phyloP scores from a whole-genome alignment of 2,797 vertebrate species.

The Petrocephalus sullivani region DNA sequence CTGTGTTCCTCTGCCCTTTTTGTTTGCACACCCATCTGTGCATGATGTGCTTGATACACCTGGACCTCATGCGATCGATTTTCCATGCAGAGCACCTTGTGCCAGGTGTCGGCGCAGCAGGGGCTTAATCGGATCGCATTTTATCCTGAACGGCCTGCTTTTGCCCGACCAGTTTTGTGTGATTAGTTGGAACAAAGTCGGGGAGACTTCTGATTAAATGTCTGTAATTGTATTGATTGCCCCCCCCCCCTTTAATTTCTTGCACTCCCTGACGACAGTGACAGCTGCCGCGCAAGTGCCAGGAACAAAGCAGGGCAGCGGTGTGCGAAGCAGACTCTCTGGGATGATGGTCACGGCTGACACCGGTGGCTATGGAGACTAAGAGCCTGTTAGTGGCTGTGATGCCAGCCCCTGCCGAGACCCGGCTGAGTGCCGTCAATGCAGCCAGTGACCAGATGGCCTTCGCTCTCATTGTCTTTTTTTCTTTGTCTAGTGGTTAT shows the following conservation, averaged over 20 bases:
- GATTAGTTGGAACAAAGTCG: background rate
- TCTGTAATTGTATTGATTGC: background rate
- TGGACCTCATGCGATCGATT: slow-evolving; percentile 6
- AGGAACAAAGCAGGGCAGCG: background rate
- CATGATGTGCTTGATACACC: background rate
- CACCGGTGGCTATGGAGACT: slow-evolving; percentile 22
- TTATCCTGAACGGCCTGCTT: background rate
- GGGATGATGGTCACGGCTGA: background rate
- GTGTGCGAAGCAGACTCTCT: background rate
- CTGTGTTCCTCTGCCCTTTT: background rate
- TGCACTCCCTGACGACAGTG: background rate
- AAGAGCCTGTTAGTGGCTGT: background rate
- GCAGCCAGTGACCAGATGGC: background rate
- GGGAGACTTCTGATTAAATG: slow-evolving; percentile 9
- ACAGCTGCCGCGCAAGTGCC: background rate
- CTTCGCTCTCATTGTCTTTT: background rate
- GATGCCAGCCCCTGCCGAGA: background rate
- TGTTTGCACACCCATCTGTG: background rate
- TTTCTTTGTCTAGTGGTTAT: background rate
- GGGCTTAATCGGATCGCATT: background rate
- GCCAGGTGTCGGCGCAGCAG: background rate
- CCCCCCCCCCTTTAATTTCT: background rate
- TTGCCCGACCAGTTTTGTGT: background rate
- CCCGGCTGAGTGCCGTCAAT: background rate
- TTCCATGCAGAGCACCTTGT: background rate